Evolutionary conservation across 2,888 invertebrate genomes (phyloP).

Genomic region (Diogma glabrata): DNA sequence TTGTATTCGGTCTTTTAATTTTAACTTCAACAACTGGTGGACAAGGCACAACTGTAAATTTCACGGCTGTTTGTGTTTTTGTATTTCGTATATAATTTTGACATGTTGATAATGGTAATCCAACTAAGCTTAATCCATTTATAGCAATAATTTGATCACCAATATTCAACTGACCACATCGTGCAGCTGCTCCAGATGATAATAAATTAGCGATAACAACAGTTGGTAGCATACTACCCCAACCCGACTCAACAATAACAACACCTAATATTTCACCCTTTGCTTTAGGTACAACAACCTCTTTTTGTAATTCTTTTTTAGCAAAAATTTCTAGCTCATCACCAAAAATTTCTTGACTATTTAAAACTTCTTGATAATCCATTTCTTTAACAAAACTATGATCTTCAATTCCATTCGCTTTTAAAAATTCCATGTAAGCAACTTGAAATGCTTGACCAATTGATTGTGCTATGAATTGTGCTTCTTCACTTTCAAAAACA

Average conservation of each 20-base stretch:
- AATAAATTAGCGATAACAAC: slow-evolving; percentile 98
- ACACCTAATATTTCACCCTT: slow-evolving; percentile 97
- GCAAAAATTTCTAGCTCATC: slow-evolving; percentile 99
- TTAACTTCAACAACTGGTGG: slow-evolving; percentile 99
- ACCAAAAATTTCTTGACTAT: slow-evolving; percentile 98
- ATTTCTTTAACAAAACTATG: slow-evolving; percentile 98
- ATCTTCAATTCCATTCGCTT: slow-evolving; percentile 99
- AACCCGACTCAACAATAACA: slow-evolving; percentile 98
- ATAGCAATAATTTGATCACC: slow-evolving; percentile 99
- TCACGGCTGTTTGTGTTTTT: slow-evolving; percentile 96
- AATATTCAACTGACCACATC: slow-evolving; percentile 96
- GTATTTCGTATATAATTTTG: slow-evolving; percentile 99
- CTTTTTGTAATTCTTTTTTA: slow-evolving; percentile 94
- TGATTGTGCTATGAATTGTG: slow-evolving; percentile 98
- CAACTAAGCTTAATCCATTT: slow-evolving; percentile 96
- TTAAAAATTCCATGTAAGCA: slow-evolving; percentile 99
- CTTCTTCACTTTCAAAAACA: slow-evolving; percentile 99
- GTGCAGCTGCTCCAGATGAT: slow-evolving; percentile 91
- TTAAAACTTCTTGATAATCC: slow-evolving; percentile 98
- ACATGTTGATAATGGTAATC: slow-evolving; percentile 93
- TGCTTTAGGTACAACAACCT: slow-evolving; percentile 96
- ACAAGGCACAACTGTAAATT: slow-evolving; percentile 97
- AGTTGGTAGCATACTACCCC: slow-evolving; percentile 99
- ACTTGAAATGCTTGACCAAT: slow-evolving; percentile 99
- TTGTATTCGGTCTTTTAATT: slow-evolving; percentile 97